phyloP scores from a whole-genome alignment of 2,113 vertebrate species.

The Motacilla tschutschensis region DNA sequence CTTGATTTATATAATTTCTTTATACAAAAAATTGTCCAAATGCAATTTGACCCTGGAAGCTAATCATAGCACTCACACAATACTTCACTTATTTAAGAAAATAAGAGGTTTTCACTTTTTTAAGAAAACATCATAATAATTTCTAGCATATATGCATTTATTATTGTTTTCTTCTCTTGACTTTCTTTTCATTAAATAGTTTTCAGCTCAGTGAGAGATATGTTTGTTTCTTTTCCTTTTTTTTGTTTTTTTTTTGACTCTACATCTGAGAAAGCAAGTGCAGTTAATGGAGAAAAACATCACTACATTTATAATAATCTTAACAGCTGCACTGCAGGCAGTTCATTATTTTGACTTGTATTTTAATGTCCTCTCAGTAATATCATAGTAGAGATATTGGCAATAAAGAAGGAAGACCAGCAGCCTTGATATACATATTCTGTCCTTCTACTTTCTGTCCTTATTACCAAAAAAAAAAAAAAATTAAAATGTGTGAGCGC shows the following conservation, averaged over 20 bases:
- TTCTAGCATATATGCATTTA: neutral
- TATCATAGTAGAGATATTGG: neutral
- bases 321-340: constrained; percentile 28
- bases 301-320: constrained; percentile 11
- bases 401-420: neutral
- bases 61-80: neutral
- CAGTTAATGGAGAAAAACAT: constrained; percentile 40
- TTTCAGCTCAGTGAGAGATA: neutral
- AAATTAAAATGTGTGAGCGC: neutral
- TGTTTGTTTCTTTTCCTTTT: neutral
- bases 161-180: neutral
- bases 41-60: neutral
- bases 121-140: neutral
- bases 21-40: neutral
- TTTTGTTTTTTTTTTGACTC: neutral
- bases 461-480: neutral
- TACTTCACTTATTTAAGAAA: neutral
- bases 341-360: constrained; percentile 32
- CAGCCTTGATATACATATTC: neutral
- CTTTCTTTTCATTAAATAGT: neutral
- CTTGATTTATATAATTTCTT: neutral
- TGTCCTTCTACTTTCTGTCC: neutral
- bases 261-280: neutral
- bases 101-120: neutral
- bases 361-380: constrained; percentile 1